A percentile compares a stretch with the other conserved stretches of the same genome.
Evolutionary conservation across 1,140 invertebrate species (phyloP).

Genomic region (Drosophila nikananu): DNA sequence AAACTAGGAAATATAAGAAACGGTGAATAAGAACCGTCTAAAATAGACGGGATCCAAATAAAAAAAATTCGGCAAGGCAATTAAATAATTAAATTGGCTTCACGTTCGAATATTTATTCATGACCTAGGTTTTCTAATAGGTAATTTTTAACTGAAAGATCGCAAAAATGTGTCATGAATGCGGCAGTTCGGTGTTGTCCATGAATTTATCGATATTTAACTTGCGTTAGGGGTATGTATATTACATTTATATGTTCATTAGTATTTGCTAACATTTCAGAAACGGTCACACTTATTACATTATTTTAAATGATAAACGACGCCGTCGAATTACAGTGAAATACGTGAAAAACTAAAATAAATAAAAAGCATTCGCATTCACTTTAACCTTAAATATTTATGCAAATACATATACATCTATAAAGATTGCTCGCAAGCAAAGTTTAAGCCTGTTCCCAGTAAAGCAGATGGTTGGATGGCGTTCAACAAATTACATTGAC

Average conservation of each 20-base stretch:
- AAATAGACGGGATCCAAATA: not conserved
- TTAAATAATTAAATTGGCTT: not conserved
- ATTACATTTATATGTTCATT: not conserved
- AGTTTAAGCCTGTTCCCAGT: not conserved
- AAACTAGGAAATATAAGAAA: not conserved
- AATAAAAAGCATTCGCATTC: not conserved
- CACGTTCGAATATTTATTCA: not conserved
- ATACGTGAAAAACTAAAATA: constrained; percentile 8
- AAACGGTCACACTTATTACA: constrained; percentile 15
- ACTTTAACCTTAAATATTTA: not conserved
- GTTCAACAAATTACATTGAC: not conserved
- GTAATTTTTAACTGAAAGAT: not conserved
- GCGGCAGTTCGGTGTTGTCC: not conserved
- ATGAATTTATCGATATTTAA: not conserved
- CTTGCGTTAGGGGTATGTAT: not conserved
- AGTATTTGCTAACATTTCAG: not conserved
- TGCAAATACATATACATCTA: no score
- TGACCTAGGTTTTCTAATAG: not conserved
- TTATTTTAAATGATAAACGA: constrained; percentile 41
- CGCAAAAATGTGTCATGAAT: not conserved
- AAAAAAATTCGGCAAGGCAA: not conserved
- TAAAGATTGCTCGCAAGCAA: no score
- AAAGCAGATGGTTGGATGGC: constrained; percentile 1
- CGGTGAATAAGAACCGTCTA: not conserved
- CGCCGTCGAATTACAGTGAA: constrained; percentile 26